A percentile compares a stretch with the other conserved stretches of the same genome.
phyloP scores from a whole-genome alignment of 2,888 invertebrate species.

The Nematopogon swammerdamellus region DNA sequence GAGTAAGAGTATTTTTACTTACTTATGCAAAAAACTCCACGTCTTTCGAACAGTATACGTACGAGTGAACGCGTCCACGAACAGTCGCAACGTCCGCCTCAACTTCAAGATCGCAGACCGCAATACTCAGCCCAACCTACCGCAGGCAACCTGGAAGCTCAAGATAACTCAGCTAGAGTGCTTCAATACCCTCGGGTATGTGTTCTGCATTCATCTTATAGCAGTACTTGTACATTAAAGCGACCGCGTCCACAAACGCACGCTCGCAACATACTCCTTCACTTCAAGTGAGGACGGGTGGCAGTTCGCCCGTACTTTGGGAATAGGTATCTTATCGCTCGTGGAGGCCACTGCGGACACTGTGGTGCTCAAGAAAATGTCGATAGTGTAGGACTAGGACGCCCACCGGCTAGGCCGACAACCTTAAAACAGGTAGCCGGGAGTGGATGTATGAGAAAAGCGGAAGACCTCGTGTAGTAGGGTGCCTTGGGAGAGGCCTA shows the following conservation, averaged over 20 bases:
- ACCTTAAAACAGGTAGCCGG: too few species aligned
- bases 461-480: too few species aligned
- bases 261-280: conserved; percentile 39
- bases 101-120: conserved; percentile 48
- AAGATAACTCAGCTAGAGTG: conserved; percentile 62
- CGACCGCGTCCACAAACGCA: conserved; percentile 43
- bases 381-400: too few species aligned
- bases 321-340: too few species aligned
- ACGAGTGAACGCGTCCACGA: conserved; percentile 42
- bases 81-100: conserved; percentile 39
- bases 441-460: too few species aligned
- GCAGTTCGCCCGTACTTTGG: conserved; percentile 40
- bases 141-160: conserved; percentile 56
- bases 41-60: too few species aligned
- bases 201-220: neutral
- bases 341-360: too few species aligned
- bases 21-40: too few species aligned
- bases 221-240: conserved; percentile 49
- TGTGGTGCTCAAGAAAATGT: too few species aligned
- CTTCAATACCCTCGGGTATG: conserved; percentile 46
- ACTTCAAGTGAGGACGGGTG: conserved; percentile 46
- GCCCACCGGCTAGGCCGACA: too few species aligned
- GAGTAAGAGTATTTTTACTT: too few species aligned
- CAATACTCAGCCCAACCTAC: conserved; percentile 38
- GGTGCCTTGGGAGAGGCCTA: too few species aligned